Percentiles rank a stretch among this genome's conserved stretches.
These are phyloP conservation scores for Pelusios castaneus DNA, from an alignment of 2,113 vertebrate genomes.

Conservation along the genomic window DNA sequence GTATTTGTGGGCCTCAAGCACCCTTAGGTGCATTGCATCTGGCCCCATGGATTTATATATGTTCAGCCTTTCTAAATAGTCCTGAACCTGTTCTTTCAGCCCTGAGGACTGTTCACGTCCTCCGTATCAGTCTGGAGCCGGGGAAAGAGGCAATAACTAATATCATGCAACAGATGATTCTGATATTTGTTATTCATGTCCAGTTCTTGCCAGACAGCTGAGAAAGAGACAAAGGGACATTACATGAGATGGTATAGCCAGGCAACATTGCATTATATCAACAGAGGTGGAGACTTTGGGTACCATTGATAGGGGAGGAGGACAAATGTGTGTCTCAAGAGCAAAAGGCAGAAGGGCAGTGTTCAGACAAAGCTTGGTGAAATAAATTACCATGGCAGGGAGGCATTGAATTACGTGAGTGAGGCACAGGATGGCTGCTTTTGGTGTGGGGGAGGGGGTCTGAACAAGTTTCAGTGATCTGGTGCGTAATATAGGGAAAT, in stretches of 20 bases:
- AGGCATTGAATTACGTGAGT: background rate
- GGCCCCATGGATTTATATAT: too few species aligned
- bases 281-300: background rate
- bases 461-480: background rate
- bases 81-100: too few species aligned
- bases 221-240: background rate
- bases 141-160: background rate
- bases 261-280: background rate
- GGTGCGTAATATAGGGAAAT: background rate
- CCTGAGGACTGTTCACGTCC: too few species aligned
- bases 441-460: too few species aligned
- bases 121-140: too few species aligned
- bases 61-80: too few species aligned
- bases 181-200: background rate
- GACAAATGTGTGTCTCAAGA: slow-evolving; percentile 30
- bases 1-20: too few species aligned
- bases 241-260: background rate
- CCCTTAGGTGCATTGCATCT: too few species aligned
- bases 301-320: background rate
- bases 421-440: background rate
- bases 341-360: background rate
- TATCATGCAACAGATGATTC: background rate
- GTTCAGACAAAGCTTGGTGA: background rate
- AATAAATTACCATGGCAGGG: background rate
- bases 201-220: background rate